Conservation (phyloP, 2,797 vertebrate species). For the Anniella stebbinsi region DNA sequence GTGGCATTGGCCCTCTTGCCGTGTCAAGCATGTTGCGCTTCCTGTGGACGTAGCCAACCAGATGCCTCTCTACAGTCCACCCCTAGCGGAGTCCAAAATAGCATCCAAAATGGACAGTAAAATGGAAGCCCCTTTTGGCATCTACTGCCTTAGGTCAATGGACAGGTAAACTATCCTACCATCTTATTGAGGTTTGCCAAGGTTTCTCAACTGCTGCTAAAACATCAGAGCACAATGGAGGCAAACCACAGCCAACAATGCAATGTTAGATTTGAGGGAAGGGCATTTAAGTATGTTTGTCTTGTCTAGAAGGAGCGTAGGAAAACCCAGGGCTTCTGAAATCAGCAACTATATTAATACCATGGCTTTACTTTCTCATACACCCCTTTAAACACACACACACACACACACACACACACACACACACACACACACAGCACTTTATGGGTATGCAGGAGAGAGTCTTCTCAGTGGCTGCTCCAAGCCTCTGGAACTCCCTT, state of each 20-base stretch:
- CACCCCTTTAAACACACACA: too few relatives aligned
- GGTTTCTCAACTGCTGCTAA: background rate
- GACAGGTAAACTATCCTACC: background rate
- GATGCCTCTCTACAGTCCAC: too few relatives aligned
- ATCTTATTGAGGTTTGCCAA: background rate
- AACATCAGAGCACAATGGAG: background rate
- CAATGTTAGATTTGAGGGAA: background rate
- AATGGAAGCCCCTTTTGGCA: background rate
- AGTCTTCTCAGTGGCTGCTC: too few relatives aligned
- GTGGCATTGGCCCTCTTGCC: background rate
- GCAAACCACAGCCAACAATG: background rate
- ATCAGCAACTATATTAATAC: background rate
- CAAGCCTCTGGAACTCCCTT: too few relatives aligned
- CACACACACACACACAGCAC: too few relatives aligned
- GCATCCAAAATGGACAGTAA: background rate
- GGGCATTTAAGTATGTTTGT: background rate
- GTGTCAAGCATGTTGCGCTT: background rate
- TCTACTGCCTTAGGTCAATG: background rate
- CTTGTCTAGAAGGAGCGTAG: slow-evolving; percentile 32
- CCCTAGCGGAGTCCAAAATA: background rate
- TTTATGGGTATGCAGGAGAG: background rate
- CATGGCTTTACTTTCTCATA: background rate
- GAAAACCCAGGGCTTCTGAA: slow-evolving; percentile 15
- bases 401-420: too few relatives aligned
- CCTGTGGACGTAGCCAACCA: background rate